These are phyloP conservation scores for Catostylus mosaicus DNA, from an alignment of 30 jellyfish, hydroid and myxozoan genomes.

Conservation along the genomic window DNA sequence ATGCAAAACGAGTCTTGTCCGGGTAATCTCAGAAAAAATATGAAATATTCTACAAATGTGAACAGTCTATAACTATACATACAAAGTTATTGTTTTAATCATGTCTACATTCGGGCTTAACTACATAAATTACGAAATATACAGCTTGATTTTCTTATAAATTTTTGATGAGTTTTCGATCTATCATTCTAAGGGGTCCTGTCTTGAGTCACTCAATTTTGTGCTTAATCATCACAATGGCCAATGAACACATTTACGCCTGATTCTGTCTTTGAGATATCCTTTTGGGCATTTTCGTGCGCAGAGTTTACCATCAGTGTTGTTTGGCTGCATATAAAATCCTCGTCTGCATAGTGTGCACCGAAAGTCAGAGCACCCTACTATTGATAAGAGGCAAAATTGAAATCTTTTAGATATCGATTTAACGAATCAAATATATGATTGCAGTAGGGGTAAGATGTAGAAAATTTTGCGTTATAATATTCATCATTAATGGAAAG, in stretches of 20 bases:
- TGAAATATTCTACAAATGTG: too few relatives aligned
- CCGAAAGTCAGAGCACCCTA: slow-evolving; percentile 23
- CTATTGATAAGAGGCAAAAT: slow-evolving; percentile 1
- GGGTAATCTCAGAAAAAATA: too few relatives aligned
- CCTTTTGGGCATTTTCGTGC: slow-evolving; percentile 49
- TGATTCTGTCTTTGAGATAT: slow-evolving; percentile 52
- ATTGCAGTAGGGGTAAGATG: background rate
- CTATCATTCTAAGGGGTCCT: too few relatives aligned
- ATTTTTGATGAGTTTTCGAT: too few relatives aligned
- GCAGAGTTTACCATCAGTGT: slow-evolving; percentile 2
- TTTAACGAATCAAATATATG: background rate
- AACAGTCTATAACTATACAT: too few relatives aligned
- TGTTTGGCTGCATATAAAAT: slow-evolving; percentile 20
- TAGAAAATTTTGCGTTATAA: background rate
- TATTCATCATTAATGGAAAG: background rate
- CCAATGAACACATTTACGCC: slow-evolving; percentile 38
- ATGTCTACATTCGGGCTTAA: too few relatives aligned
- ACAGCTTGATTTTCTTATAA: too few relatives aligned
- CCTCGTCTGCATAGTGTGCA: slow-evolving; percentile 54
- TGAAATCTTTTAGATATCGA: background rate
- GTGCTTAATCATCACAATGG: background rate
- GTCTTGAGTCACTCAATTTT: too few relatives aligned
- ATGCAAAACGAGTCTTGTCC: too few relatives aligned
- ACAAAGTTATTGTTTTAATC: too few relatives aligned
- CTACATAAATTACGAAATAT: too few relatives aligned